phyloP scores from a whole-genome alignment of 2,113 vertebrate genomes.

The Sceloporus tristichus region DNA sequence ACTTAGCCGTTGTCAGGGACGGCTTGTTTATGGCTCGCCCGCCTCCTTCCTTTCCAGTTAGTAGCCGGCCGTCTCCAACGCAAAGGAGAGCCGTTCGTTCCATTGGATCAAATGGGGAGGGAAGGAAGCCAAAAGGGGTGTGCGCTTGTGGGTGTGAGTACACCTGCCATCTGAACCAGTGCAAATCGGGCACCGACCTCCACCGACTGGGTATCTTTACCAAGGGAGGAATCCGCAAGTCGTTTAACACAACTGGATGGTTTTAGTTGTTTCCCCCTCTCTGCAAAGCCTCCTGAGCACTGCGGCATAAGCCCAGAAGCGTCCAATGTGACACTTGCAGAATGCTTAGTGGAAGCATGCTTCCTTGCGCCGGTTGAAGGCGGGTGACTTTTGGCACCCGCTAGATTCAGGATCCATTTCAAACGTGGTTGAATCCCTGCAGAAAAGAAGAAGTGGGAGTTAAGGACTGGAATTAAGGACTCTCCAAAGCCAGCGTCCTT shows the following conservation, averaged over 20 bases:
- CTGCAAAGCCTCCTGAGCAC: too few relatives aligned
- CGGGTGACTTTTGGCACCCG: background rate
- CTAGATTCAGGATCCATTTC: background rate
- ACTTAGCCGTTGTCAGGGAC: constrained; percentile 59
- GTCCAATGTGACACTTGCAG: background rate
- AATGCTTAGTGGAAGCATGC: rapidly evolving
- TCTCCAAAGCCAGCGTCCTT: background rate
- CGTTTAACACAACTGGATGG: too few relatives aligned
- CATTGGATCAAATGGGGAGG: constrained; percentile 6
- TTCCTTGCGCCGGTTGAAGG: background rate
- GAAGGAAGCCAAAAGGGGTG: background rate
- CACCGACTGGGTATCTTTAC: too few relatives aligned
- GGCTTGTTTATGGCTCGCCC: constrained; percentile 44
- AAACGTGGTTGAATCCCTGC: background rate
- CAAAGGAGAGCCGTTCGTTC: constrained; percentile 27
- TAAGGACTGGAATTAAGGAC: too few relatives aligned
- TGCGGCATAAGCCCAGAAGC: too few relatives aligned
- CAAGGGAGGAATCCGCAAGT: too few relatives aligned
- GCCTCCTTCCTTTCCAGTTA: background rate
- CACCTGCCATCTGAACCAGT: too few relatives aligned
- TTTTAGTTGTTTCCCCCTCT: too few relatives aligned
- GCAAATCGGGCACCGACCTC: too few relatives aligned
- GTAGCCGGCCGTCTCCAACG: constrained; percentile 25
- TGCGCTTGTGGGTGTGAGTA: background rate
- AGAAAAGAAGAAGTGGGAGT: too few relatives aligned